Base-by-base conservation (phyloP, 2,113 vertebrate genomes). In the Mirza zaza region DNA sequence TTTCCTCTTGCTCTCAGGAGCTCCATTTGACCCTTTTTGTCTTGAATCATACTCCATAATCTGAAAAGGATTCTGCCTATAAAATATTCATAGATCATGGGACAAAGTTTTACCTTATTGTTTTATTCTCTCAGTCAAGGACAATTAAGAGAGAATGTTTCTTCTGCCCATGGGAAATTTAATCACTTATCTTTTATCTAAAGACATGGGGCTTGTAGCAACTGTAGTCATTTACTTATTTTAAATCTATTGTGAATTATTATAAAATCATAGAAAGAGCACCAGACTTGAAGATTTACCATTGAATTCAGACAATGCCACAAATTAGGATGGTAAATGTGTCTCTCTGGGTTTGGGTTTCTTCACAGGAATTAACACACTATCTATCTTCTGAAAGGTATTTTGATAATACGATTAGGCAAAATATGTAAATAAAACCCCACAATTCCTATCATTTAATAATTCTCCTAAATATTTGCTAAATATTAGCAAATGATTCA, bases 41-140 rank as follows among this genome's bases (percentile, higher is more conserved):
- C 9, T 81, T 95, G 32, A 87, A n/a, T 55, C 13, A 68, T 2
- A 55, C 29, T 70, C 15, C 36, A 20, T 6, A 83, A 73, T 17
- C 15, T 45, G 18, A 45, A 87, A 83, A 57, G 6, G 1, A 32
- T 94, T 91, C 90, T 14, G 42, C 61, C n/a, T 63, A 32, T 84
- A 70, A 94, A 88, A 86, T 73, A 90, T 68, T 81, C 20, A 65
- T 70, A 90, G 73, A 5, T 61, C 12, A 63, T 8, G 1, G 3
- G 79, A 70, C 10, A 95, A 57, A 63, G 11, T 27, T 79, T 77
- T 90, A 82, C 57, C 34, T 81, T 68, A 91, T 27, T 83, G 17
- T 50, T 68, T 93, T 90, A 55, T 81, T 90, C 39, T 87, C 27
- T 90, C 20, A 65, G 75, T 96, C 71, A 96, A 80, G 29, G 20